Conservation (phyloP, 2,113 vertebrate species). For the Oncorhynchus masou region DNA sequence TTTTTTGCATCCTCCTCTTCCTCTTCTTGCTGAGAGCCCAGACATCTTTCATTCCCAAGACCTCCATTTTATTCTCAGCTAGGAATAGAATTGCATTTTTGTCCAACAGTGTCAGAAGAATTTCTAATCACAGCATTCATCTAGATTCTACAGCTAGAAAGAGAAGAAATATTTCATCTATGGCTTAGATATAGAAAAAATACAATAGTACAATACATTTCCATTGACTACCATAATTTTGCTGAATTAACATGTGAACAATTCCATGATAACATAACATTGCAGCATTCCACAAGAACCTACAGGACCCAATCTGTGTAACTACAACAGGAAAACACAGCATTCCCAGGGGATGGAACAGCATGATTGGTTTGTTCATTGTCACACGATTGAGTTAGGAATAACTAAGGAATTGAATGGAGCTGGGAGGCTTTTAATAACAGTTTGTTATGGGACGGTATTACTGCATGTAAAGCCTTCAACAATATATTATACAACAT, state of each 20-base stretch:
- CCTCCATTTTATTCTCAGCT: constrained; percentile 58
- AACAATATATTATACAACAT: no score
- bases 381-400: constrained; percentile 60
- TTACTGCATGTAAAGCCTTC: no score
- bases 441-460: no score
- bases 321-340: constrained; percentile 31
- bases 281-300: no score
- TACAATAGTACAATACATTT: not conserved
- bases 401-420: constrained; percentile 55
- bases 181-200: not conserved
- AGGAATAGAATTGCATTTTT: constrained; percentile 11
- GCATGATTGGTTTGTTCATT: constrained; percentile 49
- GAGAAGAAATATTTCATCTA: not conserved
- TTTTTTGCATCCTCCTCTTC: constrained; percentile 30
- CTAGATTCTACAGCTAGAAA: constrained; percentile 9
- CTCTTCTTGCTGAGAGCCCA: constrained; percentile 38
- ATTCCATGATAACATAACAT: not conserved
- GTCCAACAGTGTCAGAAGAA: not conserved
- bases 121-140: not conserved
- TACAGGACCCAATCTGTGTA: constrained; percentile 9
- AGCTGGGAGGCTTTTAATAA: not conserved
- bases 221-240: not conserved
- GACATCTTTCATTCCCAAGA: constrained; percentile 60
- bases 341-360: constrained; percentile 44
- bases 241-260: not conserved